Evolutionary conservation across 2,888 invertebrate species (phyloP).

Genomic region (Odontocerum albicorne): DNA sequence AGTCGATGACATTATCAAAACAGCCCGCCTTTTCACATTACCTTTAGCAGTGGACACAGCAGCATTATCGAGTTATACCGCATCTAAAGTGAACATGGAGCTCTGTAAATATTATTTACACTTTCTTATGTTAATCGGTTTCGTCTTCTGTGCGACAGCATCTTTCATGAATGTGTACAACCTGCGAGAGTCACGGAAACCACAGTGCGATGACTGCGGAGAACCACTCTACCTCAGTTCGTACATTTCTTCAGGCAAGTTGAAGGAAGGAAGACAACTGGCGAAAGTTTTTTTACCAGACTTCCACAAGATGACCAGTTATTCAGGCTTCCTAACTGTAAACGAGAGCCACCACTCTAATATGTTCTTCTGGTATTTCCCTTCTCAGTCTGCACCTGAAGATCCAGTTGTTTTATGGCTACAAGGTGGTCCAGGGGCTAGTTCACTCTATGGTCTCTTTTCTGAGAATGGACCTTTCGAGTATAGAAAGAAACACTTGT

Average conservation of each 20-base stretch:
- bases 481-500: constrained; percentile 47
- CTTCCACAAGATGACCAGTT: constrained; percentile 64
- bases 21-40: too few species aligned
- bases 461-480: constrained; percentile 81
- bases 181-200: neutral
- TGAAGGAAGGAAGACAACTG: constrained; percentile 62
- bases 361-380: constrained; percentile 92
- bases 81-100: too few species aligned
- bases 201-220: constrained; percentile 47
- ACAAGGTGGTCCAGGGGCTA: constrained; percentile 83
- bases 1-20: too few species aligned
- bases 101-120: neutral
- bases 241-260: constrained; percentile 68
- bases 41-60: too few species aligned
- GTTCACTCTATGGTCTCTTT: constrained; percentile 79
- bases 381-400: constrained; percentile 58
- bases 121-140: neutral
- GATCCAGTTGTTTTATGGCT: constrained; percentile 79
- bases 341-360: constrained; percentile 73
- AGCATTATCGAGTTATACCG: too few species aligned
- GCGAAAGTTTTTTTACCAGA: constrained; percentile 62
- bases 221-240: constrained; percentile 77
- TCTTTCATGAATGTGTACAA: constrained; percentile 14
- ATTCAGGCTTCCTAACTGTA: constrained; percentile 84
- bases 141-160: constrained; percentile 38